Conservation (phyloP, 2,888 invertebrate species). For the Petrolisthes cinctipes region DNA sequence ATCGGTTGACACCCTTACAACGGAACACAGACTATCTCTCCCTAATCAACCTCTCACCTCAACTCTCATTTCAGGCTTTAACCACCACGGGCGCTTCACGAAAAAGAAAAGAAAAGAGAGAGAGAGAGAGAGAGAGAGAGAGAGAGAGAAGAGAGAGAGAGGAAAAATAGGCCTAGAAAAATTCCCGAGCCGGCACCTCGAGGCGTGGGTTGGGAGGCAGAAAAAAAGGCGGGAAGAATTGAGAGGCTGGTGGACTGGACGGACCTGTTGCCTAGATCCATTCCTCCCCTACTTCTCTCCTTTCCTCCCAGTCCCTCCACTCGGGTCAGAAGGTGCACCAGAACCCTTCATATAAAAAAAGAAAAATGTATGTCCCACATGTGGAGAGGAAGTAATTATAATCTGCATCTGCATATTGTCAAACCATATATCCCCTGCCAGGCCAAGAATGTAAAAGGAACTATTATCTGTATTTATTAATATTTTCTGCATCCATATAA, state of each 20-base stretch:
- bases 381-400: too few relatives aligned
- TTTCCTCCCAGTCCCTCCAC: too few relatives aligned
- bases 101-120: neutral
- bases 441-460: too few relatives aligned
- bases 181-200: slow-evolving; percentile 13
- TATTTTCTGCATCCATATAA: too few relatives aligned
- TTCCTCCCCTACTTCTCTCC: too few relatives aligned
- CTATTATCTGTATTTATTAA: too few relatives aligned
- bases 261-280: slow-evolving; percentile 15
- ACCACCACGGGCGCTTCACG: neutral
- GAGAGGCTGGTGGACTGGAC: too few relatives aligned
- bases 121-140: neutral
- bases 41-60: slow-evolving; percentile 28
- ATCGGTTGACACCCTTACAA: neutral
- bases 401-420: too few relatives aligned
- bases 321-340: too few relatives aligned
- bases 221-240: slow-evolving; percentile 27
- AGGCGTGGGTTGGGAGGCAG: neutral
- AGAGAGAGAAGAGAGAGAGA: neutral
- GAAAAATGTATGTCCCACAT: too few relatives aligned
- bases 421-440: too few relatives aligned
- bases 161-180: slow-evolving; percentile 11
- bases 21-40: neutral
- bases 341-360: too few relatives aligned
- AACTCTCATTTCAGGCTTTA: slow-evolving; percentile 37